Evolutionary conservation across 2,797 vertebrate species (phyloP), one percentile per base, ranked within the genome.

Genomic region (Tapera naevia): DNA sequence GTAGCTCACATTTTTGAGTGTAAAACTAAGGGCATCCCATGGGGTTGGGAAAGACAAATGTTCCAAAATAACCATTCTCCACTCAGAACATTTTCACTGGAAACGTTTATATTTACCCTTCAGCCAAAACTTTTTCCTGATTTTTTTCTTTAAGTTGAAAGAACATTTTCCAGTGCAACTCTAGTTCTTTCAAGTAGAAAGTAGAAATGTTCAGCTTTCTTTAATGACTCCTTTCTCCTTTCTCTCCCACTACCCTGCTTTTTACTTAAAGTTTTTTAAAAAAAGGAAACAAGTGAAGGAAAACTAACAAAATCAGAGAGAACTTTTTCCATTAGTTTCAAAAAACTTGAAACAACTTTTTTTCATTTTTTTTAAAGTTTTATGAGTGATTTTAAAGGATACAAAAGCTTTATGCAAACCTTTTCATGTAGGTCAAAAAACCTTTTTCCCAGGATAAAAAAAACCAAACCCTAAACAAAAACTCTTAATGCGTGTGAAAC

Each of bases 151-250:
- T 76, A 87, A 93, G 76, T 82, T 94, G 57, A 94, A 95, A 94
- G 90, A 95, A 92, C 7, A n/a, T 92, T 91, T 92, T 92, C 88
- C 88, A 89, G 92, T 91, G 93, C 93, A 89, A n/a, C 74, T 87
- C 74, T 54, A 64, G 41, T 25, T 79, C 96, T 96, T 96, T 95
- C 86, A 95, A 92, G 91, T 85, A 74, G 37, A 86, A 86, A 80
- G 41, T 8, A 91, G 88, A 94, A 94, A 75, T 51, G n/a, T 32
- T 93, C 39, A 0, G 66, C 76, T 86, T 93, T 86, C 86, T 94
- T 94, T 93, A 92, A 83, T 62, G 73, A 88, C 33, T 91, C 32
- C 67, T 84, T 80, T 91, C 48, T 51, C 64, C 86, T 83, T 79
- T 82, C 67, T 82, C 67, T 79, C 80, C 74, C 53, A 85, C 76